Conservation (phyloP, 2,113 vertebrate species). For the Pelobates fuscus region DNA sequence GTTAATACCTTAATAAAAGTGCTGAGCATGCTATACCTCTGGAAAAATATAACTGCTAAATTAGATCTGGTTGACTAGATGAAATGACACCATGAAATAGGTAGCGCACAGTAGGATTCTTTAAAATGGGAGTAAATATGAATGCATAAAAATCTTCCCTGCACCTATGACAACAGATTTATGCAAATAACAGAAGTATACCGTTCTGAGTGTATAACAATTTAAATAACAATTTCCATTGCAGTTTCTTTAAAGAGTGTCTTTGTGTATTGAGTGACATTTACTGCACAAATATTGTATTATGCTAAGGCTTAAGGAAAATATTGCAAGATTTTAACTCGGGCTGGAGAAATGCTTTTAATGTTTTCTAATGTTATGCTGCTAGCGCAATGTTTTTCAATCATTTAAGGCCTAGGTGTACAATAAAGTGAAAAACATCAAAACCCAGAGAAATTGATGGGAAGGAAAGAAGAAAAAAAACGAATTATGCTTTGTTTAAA, state of each 20-base stretch:
- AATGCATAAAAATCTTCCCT: slow-evolving; percentile 36
- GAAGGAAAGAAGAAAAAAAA: background rate
- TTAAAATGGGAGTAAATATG: slow-evolving; percentile 31
- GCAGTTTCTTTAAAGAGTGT: slow-evolving; percentile 9
- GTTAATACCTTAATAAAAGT: slow-evolving; percentile 46
- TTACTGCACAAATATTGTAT: slow-evolving; percentile 27
- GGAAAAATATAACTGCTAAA: slow-evolving; percentile 34
- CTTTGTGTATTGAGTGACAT: slow-evolving; percentile 23
- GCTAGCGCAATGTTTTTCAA: background rate
- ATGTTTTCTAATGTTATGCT: background rate
- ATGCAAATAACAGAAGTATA: slow-evolving; percentile 12
- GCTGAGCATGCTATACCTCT: slow-evolving; percentile 28
- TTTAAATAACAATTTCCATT: slow-evolving; percentile 29
- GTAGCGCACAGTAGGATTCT: slow-evolving; percentile 4
- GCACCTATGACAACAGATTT: slow-evolving; percentile 26
- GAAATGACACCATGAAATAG: slow-evolving; percentile 35
- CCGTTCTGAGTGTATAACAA: slow-evolving; percentile 11
- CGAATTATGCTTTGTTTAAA: background rate
- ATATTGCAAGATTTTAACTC: slow-evolving; percentile 13
- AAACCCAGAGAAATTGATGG: background rate
- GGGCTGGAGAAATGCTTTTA: background rate
- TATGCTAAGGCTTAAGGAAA: slow-evolving; percentile 9
- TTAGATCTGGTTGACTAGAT: slow-evolving; percentile 42
- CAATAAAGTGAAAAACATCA: background rate
- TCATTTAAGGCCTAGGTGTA: slow-evolving; percentile 1